Conservation (phyloP, 1,140 invertebrate genomes). For the Halesus radiatus region DNA sequence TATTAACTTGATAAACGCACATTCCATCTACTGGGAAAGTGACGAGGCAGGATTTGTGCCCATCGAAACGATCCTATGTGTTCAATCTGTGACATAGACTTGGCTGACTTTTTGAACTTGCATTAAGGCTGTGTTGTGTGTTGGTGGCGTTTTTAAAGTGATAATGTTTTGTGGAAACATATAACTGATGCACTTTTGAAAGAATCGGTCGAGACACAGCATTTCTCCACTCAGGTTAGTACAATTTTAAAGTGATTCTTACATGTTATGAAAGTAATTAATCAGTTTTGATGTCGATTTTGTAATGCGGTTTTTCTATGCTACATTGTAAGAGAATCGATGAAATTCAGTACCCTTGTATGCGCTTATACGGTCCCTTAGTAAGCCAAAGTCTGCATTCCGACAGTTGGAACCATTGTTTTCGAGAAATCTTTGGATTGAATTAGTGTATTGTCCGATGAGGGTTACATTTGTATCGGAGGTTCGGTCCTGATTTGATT, state of each 20-base stretch:
- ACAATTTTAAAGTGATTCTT: neutral
- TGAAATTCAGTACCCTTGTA: constrained; percentile 10
- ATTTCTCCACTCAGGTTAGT: constrained; percentile 17
- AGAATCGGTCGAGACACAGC: neutral
- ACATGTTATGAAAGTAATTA: neutral
- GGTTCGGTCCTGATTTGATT: neutral
- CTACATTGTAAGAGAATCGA: constrained; percentile 16
- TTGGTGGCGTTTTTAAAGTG: constrained; percentile 15
- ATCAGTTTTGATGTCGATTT: neutral
- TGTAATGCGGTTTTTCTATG: constrained; percentile 33
- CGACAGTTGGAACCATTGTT: neutral
- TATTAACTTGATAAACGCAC: neutral
- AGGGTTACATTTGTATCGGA: neutral
- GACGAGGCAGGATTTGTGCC: neutral
- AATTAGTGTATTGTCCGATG: neutral
- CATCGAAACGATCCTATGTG: neutral
- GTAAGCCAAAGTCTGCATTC: neutral
- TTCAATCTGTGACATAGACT: neutral
- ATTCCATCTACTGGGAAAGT: neutral
- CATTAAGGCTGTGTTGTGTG: constrained; percentile 15
- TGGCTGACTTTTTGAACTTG: neutral
- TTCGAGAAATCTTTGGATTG: neutral
- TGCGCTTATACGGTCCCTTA: neutral
- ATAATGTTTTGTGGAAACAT: constrained; percentile 18
- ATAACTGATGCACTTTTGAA: constrained; percentile 30